phyloP scores from a whole-genome alignment of 2,113 vertebrate species.

The Triplophysa rosa region DNA sequence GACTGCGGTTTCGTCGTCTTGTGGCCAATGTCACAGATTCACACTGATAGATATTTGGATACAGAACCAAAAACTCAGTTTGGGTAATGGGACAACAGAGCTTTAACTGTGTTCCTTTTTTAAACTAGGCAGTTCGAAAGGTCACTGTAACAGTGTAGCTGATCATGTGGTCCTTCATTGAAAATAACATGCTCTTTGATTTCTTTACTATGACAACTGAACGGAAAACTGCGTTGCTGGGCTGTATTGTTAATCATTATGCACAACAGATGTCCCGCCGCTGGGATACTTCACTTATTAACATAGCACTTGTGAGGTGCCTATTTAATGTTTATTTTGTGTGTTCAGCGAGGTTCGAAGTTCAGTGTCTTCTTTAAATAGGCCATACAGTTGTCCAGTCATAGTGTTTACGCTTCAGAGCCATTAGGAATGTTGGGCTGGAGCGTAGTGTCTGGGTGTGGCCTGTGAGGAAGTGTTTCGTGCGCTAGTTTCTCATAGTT shows the following conservation, averaged over 20 bases:
- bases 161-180: neutral
- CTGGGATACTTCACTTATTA: neutral
- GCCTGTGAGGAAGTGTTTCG: conserved; percentile 31
- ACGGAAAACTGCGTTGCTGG: neutral
- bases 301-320: neutral
- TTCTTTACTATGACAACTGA: neutral
- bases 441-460: conserved; percentile 34
- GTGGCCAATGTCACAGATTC: conserved; percentile 4
- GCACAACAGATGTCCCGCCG: neutral
- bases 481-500: conserved; percentile 29
- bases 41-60: neutral
- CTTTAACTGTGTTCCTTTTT: neutral
- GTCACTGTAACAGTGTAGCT: neutral
- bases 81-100: neutral
- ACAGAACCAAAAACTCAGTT: neutral
- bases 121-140: neutral
- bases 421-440: conserved; percentile 6
- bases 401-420: neutral
- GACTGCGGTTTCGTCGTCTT: conserved; percentile 7
- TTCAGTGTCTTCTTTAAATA: neutral
- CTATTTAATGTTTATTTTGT: conserved; percentile 34
- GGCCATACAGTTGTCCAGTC: conserved; percentile 1
- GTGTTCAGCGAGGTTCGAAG: conserved; percentile 18
- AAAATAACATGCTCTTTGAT: neutral
- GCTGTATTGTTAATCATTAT: conserved; percentile 40